Base-by-base conservation (phyloP, 2,113 vertebrate species). In the Charadrius vociferus region DNA sequence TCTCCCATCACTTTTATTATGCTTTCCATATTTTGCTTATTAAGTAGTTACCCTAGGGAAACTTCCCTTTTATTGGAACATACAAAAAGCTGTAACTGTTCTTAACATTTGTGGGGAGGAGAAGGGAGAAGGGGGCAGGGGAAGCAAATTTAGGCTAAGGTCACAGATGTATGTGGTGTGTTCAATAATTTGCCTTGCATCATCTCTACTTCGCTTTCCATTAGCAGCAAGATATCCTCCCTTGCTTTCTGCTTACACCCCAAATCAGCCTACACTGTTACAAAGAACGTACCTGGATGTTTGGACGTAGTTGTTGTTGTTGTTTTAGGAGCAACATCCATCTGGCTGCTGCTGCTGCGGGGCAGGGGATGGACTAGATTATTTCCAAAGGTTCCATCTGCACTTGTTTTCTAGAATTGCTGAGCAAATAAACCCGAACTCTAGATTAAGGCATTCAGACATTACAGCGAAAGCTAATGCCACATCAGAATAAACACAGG, bases 1-100 rank as follows among this genome's bases (percentile, higher is more conserved):
- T 90, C 53, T 85, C 29, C 50, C 55, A 80, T 70, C 1, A 70
- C 66, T 94, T 94, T 85, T 88, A 73, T 70, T 86, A 63, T 88
- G 71, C 29, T 92, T 97, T 95, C 93, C 79, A 55, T 88, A 96
- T 88, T 81, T 96, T 95, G 47, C 78, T 80, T 95, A 94, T 94
- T 95, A 95, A 96, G 47, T 77, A 91, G 66, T 91, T 91, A 85
- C 84, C 58, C 84, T n/a, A 80, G 50, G 74, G 81, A 95, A 37
- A 73, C 45, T 47, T 80, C 58, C 37, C 85, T 94, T 88, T 79
- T 81, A 87, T 36, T 86, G 86, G 56, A 91, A 86, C 6, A 27
- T 27, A 74, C 49, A 83, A 75, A 97, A 96, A 89, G 36, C 45
- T 90, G 1, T 77, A 75, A 65, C 68, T 87, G 65, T 52, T 81